A percentile compares a stretch with the other conserved stretches of the same genome.
Evolutionary conservation across 2,113 vertebrate species (phyloP).

Genomic region (Origma solitaria): DNA sequence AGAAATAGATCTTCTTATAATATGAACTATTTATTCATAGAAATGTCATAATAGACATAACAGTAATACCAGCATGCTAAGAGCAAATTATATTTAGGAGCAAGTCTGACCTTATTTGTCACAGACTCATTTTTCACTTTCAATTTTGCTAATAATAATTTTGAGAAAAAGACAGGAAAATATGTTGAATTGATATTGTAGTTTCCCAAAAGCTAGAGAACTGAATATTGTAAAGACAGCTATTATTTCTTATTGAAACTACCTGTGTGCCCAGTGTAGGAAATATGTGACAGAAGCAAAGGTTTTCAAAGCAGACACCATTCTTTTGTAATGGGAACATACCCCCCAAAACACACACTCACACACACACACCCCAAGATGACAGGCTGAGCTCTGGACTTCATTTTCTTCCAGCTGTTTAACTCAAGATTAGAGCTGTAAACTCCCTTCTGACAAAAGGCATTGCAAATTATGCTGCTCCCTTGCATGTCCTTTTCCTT

Average conservation of each 20-base stretch:
- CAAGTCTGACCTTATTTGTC: background rate
- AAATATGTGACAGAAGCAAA: background rate
- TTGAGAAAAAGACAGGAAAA: background rate
- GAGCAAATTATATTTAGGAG: background rate
- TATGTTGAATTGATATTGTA: background rate
- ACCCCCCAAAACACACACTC: too few relatives aligned
- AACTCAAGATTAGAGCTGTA: background rate
- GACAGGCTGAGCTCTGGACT: background rate
- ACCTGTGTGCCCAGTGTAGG: background rate
- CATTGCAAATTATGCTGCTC: background rate
- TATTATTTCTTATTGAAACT: background rate
- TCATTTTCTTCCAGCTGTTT: background rate
- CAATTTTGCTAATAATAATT: background rate
- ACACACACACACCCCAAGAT: too few relatives aligned
- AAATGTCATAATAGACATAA: background rate
- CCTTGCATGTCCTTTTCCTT: background rate
- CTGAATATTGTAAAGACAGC: background rate
- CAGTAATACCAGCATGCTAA: background rate
- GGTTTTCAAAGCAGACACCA: background rate
- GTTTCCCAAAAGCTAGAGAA: background rate
- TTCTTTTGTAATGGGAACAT: background rate
- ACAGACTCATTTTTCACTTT: background rate
- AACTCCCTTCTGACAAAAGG: background rate
- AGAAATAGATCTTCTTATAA: background rate
- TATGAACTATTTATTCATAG: background rate